Evolutionary conservation across 2,888 invertebrate species (phyloP), one percentile per base, ranked within the genome.

Genomic region (Reticulitermes lucifugus): DNA sequence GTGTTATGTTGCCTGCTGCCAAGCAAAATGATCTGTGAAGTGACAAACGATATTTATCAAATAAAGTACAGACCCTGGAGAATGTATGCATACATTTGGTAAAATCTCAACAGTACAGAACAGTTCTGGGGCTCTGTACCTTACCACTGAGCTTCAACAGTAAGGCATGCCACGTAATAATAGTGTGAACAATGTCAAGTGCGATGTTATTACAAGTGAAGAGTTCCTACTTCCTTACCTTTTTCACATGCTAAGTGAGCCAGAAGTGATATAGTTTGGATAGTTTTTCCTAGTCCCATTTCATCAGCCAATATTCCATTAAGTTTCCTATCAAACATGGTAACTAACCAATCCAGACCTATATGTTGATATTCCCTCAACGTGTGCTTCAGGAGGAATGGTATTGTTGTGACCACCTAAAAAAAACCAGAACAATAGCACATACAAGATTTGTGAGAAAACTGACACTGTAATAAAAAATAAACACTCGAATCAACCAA

Each of bases 291-390:
- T 88, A 98, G 93, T 89, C 98, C 98, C 98, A 98, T 98, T 92
- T 98, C 98, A 92, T 98, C 98, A 22, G 98, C 98, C 85, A 99
- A 93, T 90, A 99, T 98, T 87, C 98, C 99, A 92, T 99, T 99
- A 87, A 99, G 92, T 90, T 97, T 96, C 89, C 98, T 95, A 89
- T 98, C 97, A 90, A 96, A 96, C 96, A 99, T 97, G 21, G 98
- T 98, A 84, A 98, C 98, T 89, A 99, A 92, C 99, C 99, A 99
- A 91, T 99, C 98, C 89, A 99, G 93, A 83, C 99, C 99, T 90
- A 99, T 98, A 91, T 98, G 98, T 92, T 98, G 99, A 92, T 99
- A 99, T 92, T 99, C 99, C 89, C 99, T 94, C 88, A 99, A 92
- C 86, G 94, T 92, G 91, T 98, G 98, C 90, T 97, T 97, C 88